Conservation (phyloP, 2,888 invertebrate genomes). For the Drosophila siamana region DNA sequence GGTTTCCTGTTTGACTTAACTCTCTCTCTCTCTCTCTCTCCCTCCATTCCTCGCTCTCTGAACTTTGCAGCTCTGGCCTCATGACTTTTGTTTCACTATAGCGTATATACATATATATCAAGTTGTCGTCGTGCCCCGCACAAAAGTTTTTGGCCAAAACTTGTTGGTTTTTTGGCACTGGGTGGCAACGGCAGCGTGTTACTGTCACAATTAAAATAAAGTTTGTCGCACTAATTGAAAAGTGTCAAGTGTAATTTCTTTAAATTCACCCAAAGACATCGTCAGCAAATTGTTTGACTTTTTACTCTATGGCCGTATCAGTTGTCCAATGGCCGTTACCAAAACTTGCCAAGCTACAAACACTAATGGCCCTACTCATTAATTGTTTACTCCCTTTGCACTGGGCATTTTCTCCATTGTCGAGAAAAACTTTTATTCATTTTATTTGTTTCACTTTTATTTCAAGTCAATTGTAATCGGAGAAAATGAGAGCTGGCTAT, state of each 20-base stretch:
- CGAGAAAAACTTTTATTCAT: conserved; percentile 22
- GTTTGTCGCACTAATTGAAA: conserved; percentile 78
- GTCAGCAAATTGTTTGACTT: conserved; percentile 65
- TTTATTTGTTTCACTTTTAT: conserved; percentile 17
- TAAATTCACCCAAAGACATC: conserved; percentile 63
- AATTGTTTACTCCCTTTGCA: conserved; percentile 32
- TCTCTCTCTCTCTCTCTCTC: not conserved
- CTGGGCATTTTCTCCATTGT: conserved; percentile 13
- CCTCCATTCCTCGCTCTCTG: no score
- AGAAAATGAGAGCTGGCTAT: not conserved
- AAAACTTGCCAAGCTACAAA: conserved; percentile 19
- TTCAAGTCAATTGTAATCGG: not conserved
- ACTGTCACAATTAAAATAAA: conserved; percentile 83
- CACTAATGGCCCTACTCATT: conserved; percentile 53
- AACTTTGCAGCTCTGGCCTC: conserved; percentile 26
- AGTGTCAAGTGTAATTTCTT: conserved; percentile 79
- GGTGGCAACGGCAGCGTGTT: conserved; percentile 68
- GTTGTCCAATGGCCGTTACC: conserved; percentile 30
- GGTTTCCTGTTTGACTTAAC: conserved; percentile 20
- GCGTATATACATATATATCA: conserved; percentile 23
- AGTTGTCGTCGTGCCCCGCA: conserved; percentile 51
- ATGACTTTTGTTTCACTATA: conserved; percentile 41
- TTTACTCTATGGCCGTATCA: conserved; percentile 49
- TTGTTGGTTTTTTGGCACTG: conserved; percentile 52
- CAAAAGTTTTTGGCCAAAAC: conserved; percentile 57